phyloP scores from a whole-genome alignment of 2,797 vertebrate species.

The Fundulus diaphanus region DNA sequence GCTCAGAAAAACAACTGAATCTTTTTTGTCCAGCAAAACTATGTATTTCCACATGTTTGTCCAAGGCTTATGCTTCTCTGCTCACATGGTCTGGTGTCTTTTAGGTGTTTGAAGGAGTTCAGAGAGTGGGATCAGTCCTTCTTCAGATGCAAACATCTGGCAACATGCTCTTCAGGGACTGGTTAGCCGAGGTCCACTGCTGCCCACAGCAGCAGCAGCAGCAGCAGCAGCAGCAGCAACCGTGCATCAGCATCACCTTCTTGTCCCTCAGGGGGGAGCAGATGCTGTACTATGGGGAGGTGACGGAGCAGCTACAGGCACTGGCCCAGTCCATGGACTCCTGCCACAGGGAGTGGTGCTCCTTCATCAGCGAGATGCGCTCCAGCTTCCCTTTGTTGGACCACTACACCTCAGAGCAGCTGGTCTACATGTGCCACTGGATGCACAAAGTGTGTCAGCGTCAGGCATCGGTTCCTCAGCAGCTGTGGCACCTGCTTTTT shows the following conservation, averaged over 20 bases:
- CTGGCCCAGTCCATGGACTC: slow-evolving; percentile 77
- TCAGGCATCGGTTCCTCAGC: slow-evolving; percentile 52
- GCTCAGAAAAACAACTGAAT: background rate
- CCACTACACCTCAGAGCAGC: slow-evolving; percentile 81
- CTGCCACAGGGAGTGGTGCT: slow-evolving; percentile 77
- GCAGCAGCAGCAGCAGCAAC: slow-evolving; percentile 38
- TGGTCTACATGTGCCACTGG: slow-evolving; percentile 79
- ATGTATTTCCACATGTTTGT: background rate
- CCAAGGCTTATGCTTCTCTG: background rate
- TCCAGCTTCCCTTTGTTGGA: slow-evolving; percentile 75
- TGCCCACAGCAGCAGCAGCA: slow-evolving; percentile 28
- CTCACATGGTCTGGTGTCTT: background rate
- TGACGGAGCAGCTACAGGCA: slow-evolving; percentile 65
- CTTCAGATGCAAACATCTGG: slow-evolving; percentile 79
- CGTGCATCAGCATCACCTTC: slow-evolving; percentile 72
- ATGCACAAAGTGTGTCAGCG: slow-evolving; percentile 55
- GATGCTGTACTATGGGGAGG: slow-evolving; percentile 51
- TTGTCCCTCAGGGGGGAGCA: slow-evolving; percentile 45
- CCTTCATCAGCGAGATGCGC: slow-evolving; percentile 71
- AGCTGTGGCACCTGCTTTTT: slow-evolving; percentile 77
- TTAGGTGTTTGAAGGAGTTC: slow-evolving; percentile 82
- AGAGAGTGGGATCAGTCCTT: slow-evolving; percentile 72
- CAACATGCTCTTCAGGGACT: slow-evolving; percentile 81
- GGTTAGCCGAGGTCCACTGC: slow-evolving; percentile 73
- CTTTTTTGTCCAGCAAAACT: background rate